phyloP scores from a whole-genome alignment of 2,113 vertebrate species.

The Gallinago jamesoni region DNA sequence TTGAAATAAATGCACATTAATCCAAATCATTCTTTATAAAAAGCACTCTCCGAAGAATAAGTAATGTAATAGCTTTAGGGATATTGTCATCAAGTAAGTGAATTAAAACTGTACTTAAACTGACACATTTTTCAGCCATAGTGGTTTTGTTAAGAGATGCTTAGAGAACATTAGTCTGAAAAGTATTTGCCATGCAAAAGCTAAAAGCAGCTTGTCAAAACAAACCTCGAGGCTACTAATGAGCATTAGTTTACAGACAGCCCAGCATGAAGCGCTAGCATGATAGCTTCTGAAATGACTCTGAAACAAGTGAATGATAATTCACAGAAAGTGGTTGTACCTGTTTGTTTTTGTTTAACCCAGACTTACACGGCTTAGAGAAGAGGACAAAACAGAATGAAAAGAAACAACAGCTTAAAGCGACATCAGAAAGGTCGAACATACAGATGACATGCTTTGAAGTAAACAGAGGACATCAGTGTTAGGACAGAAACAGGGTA shows the following conservation, averaged over 20 bases:
- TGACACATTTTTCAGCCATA: slow-evolving; percentile 44
- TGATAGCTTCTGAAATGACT: slow-evolving; percentile 23
- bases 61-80: slow-evolving; percentile 47
- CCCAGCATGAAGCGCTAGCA: slow-evolving; percentile 52
- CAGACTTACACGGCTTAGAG: slow-evolving; percentile 82
- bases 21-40: slow-evolving; percentile 48
- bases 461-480: not conserved
- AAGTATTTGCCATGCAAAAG: slow-evolving; percentile 70
- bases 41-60: slow-evolving; percentile 51
- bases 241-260: slow-evolving; percentile 61
- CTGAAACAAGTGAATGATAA: not conserved
- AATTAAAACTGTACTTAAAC: slow-evolving; percentile 64
- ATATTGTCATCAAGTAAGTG: slow-evolving; percentile 34
- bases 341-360: slow-evolving; percentile 86
- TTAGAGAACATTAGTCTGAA: slow-evolving; percentile 50
- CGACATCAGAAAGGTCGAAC: not conserved
- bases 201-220: slow-evolving; percentile 67
- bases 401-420: slow-evolving; percentile 53
- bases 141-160: slow-evolving; percentile 52
- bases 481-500: not conserved
- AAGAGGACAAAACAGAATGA: slow-evolving; percentile 76
- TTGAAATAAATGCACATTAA: slow-evolving; percentile 49
- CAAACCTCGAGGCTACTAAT: slow-evolving; percentile 36
- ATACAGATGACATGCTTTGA: not conserved
- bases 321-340: slow-evolving; percentile 76